Base-by-base conservation (phyloP, 2,113 vertebrate genomes). In the Turdus rufiventris region DNA sequence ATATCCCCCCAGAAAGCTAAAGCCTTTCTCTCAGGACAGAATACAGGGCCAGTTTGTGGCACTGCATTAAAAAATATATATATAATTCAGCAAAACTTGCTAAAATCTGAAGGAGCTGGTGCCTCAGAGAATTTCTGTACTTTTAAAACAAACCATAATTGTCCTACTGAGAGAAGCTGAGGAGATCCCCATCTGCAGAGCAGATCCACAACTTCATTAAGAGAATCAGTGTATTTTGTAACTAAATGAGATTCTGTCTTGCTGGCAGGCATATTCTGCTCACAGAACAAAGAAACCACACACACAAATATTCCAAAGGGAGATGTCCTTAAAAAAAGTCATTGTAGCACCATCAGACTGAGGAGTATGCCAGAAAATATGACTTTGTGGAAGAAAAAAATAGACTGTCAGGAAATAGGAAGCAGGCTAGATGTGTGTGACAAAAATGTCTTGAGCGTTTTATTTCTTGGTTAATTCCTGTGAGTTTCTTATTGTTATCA, bases 141-240 rank as follows among this genome's bases (percentile, higher is more conserved):
- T 95, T 92, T 62, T 91, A 88, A 94, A 96, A 88, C 3, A 15
- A 97, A 93, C 34, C 60, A 65, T 86, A 93, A 93, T 96, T 45
- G 12, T 60, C 58, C 70, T 78, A 43, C 28, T 26, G 84, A 91
- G 80, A 68, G 83, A 91, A 83, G 67, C 29, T 47, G 67, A 88
- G 67, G 71, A 74, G 79, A 79, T 25, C 61, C 79, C 75, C 58
- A 85, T 94, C 85, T 62, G 47, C 73, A 89, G 85, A 96, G 93
- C 88, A 90, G 92, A 62, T 85, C 79, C 96, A 96, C 95, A 75
- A 48, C 94, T 98, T 97, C 90, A 86, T 96, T 94, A 97, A 96
- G 72, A 94, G 76, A 97, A 91, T 34, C 89, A 77, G 66, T 82
- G 74, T 89, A 68, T 40, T 93, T 95, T 96, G 57, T 93, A 76